Evolutionary conservation across 2,888 invertebrate species (phyloP).

Genomic region (Campoplex capitator): DNA sequence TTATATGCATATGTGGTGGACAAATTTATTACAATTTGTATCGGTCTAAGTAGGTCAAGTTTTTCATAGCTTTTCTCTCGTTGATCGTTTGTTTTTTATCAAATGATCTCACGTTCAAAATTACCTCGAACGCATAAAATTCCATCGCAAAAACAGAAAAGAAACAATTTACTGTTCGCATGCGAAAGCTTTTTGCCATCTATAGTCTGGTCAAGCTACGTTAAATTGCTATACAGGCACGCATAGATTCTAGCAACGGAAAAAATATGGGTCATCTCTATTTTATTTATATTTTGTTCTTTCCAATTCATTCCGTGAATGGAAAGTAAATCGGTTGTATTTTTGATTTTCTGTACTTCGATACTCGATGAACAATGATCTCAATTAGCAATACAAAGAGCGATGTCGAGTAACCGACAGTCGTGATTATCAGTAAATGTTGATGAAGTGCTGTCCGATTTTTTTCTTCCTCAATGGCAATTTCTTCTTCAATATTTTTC

Average conservation of each 20-base stretch:
- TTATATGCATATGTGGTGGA: no score
- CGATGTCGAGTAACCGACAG: conserved; percentile 23
- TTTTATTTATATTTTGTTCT: not conserved
- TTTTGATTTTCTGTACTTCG: conserved; percentile 4
- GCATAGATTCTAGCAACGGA: not conserved
- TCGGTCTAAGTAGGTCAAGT: conserved; percentile 2
- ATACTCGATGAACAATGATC: conserved; percentile 15
- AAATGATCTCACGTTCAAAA: not conserved
- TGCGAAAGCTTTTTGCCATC: not conserved
- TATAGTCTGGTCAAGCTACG: not conserved
- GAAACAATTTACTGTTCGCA: not conserved
- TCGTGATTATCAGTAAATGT: conserved; percentile 8
- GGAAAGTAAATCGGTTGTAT: conserved; percentile 6
- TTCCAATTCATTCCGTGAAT: not conserved
- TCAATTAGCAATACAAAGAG: conserved; percentile 33
- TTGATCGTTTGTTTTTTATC: conserved; percentile 1
- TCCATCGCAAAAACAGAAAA: not conserved
- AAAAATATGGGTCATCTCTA: not conserved
- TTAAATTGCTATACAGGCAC: not conserved
- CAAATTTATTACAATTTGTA: not conserved
- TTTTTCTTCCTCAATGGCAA: conserved; percentile 3
- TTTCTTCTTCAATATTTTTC: not conserved
- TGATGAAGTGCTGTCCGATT: conserved; percentile 1
- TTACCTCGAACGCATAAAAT: not conserved
- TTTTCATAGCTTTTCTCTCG: not conserved